phyloP scores from a whole-genome alignment of 2,797 vertebrate species.

The Stomatorhinus walkeri region DNA sequence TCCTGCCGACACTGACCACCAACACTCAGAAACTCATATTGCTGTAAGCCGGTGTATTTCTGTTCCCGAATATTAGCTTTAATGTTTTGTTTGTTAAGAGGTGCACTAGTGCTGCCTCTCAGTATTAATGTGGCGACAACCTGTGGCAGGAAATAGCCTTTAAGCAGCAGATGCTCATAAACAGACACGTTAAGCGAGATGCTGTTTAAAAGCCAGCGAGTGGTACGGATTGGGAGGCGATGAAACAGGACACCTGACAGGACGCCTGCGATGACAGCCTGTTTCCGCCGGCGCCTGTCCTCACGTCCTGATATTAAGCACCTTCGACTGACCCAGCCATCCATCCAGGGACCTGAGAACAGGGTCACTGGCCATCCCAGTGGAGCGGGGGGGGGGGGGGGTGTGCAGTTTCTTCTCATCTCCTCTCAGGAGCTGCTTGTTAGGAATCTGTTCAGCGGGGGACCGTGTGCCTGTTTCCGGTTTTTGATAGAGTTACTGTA shows the following conservation, averaged over 20 bases:
- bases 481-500: neutral
- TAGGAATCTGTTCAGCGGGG: neutral
- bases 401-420: neutral
- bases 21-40: neutral
- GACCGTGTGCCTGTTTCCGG: neutral
- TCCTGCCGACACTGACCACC: neutral
- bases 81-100: neutral
- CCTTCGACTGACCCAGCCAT: neutral
- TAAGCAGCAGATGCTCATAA: neutral
- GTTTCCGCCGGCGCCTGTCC: neutral
- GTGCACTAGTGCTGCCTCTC: neutral
- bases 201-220: neutral
- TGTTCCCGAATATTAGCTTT: neutral
- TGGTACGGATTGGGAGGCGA: neutral
- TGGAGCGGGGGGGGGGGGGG: neutral
- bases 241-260: neutral
- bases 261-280: too few relatives aligned
- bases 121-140: neutral
- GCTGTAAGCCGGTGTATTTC: neutral
- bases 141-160: neutral
- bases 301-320: neutral
- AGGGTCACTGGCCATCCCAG: neutral
- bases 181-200: neutral
- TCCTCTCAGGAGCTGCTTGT: neutral
- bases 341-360: neutral